These are phyloP conservation scores for Dusona sp. DNA, from an alignment of 2,888 invertebrate species.

Conservation along the genomic window DNA sequence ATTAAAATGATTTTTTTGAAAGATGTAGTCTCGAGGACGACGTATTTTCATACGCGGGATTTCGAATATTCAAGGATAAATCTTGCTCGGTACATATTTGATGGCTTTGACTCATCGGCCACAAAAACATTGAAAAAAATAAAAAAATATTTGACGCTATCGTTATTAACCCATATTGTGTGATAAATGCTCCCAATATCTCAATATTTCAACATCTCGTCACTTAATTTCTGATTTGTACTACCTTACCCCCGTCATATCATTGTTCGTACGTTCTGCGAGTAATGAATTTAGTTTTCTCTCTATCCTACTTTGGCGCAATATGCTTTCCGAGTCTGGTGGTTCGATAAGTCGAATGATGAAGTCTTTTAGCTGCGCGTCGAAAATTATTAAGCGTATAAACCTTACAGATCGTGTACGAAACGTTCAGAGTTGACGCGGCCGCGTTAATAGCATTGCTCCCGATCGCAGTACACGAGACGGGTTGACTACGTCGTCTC, in stretches of 20 bases:
- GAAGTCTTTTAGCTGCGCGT: conserved; percentile 33
- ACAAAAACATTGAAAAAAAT: not conserved
- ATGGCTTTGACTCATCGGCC: not conserved
- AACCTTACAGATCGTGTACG: conserved; percentile 36
- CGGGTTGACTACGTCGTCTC: conserved; percentile 76
- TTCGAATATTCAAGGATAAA: not conserved
- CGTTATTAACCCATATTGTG: not conserved
- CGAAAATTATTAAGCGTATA: conserved; percentile 19
- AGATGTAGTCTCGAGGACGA: too few relatives aligned
- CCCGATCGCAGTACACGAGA: conserved; percentile 58
- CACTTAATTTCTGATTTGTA: not conserved
- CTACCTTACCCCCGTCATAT: not conserved
- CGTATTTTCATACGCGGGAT: not conserved
- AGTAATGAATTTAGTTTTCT: not conserved
- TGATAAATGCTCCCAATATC: not conserved
- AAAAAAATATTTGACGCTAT: not conserved
- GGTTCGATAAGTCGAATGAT: conserved; percentile 2
- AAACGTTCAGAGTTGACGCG: conserved; percentile 54
- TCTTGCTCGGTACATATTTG: not conserved
- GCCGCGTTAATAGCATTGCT: conserved; percentile 40
- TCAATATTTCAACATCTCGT: not conserved
- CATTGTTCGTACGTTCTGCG: not conserved
- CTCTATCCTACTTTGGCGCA: conserved; percentile 2
- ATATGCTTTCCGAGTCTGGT: not conserved
- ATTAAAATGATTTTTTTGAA: not conserved